Evolutionary conservation across 2,888 invertebrate genomes (phyloP), one percentile per base, ranked within the genome.

Genomic region (Oscheius onirici): DNA sequence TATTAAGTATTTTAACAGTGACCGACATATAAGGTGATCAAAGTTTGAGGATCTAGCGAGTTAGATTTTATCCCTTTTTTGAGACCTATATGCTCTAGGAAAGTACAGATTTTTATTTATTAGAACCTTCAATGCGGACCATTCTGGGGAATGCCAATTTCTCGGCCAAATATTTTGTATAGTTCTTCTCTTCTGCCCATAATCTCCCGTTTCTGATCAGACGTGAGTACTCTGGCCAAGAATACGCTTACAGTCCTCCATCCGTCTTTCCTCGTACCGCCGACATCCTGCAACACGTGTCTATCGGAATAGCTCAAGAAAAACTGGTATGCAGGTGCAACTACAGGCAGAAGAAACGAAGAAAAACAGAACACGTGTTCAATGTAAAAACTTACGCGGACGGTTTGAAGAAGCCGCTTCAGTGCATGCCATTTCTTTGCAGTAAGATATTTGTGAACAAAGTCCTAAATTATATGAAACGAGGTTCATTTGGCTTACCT

Each of bases 391-490:
- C 66, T 34, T 40, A 68, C 68, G 11, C 66, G 63, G 0, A 78
- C 76, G 10, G 76, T 78, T 34, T 72, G 69, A 55, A 78, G 28
- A 3, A 78, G 57, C 13, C 72, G 73, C 55, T 73, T 54, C 24
- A 78, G 49, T 15, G 72, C 73, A 17, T 73, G 66, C 78, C 78
- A 78, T 60, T 78, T 76, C 15, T 74, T 75, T 11, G 72, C 72
- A 10, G 76, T 73, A 5, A 78, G 28, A 17, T 78, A 78, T 15
- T 76, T 61, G 8, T 67, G 65, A 5, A 78, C 71, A 43, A 78
- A 78, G 11, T 75, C 73, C 78, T 76, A 41, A 26, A 74, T n/a
- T n/a, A n/a, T n/a, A n/a, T n/a, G n/a, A n/a, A n/a, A n/a, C n/a
- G n/a, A n/a, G n/a, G n/a, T n/a, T n/a, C 13, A 3, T 22, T 34